These are phyloP conservation scores for Drosophila oshimai DNA, from an alignment of 1,140 invertebrate species.

Conservation along the genomic window DNA sequence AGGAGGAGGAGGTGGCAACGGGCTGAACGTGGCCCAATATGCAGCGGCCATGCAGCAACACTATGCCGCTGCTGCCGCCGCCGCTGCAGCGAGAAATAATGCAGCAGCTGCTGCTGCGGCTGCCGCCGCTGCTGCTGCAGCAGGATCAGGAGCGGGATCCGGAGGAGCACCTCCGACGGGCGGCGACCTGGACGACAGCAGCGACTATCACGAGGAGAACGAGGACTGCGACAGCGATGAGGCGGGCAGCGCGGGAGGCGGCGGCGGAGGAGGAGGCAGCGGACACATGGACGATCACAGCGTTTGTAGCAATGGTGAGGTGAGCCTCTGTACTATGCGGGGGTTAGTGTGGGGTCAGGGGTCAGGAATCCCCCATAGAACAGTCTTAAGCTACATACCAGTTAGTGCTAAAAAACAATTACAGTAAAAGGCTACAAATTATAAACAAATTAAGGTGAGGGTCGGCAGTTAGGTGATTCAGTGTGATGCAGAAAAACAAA, in stretches of 20 bases:
- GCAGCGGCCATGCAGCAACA: constrained; percentile 79
- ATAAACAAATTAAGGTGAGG: too few species aligned
- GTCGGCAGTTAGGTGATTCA: too few species aligned
- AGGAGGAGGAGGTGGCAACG: too few species aligned
- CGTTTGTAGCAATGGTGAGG: constrained; percentile 83
- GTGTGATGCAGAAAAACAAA: too few species aligned
- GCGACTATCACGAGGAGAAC: constrained; percentile 79
- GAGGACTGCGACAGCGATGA: constrained; percentile 80
- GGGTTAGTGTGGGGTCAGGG: constrained; percentile 2
- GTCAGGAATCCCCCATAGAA: too few species aligned
- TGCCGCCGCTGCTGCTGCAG: constrained; percentile 36
- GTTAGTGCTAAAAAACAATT: too few species aligned
- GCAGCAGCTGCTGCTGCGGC: constrained; percentile 60
- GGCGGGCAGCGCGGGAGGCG: constrained; percentile 52
- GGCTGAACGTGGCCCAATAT: constrained; percentile 75
- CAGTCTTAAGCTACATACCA: too few species aligned
- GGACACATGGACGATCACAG: constrained; percentile 80
- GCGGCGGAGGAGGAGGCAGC: constrained; percentile 42
- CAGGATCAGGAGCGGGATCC: constrained; percentile 2
- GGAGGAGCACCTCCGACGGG: constrained; percentile 10
- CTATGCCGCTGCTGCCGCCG: constrained; percentile 71
- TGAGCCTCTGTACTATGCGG: constrained; percentile 78
- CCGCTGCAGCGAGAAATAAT: constrained; percentile 62
- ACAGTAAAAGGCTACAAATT: too few species aligned
- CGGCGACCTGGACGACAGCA: constrained; percentile 70